Evolutionary conservation across 2,888 invertebrate genomes (phyloP).

Genomic region (Galeopsomyia nigrocyanea): DNA sequence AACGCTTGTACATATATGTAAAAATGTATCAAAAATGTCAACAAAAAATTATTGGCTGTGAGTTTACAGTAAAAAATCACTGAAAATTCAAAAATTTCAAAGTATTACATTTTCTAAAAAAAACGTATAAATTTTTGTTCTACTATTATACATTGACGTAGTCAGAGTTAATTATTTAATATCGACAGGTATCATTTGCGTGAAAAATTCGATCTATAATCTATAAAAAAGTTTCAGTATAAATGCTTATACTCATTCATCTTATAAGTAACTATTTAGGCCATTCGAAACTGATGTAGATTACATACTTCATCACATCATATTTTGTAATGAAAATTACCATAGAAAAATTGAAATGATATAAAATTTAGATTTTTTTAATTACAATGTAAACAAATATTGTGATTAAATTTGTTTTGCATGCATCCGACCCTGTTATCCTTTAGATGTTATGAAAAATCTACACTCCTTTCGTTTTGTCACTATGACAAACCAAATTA

Average conservation of each 20-base stretch:
- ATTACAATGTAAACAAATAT: slow-evolving; percentile 26
- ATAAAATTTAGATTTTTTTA: slow-evolving; percentile 23
- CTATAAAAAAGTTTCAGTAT: slow-evolving; percentile 38
- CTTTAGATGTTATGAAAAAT: slow-evolving; percentile 22
- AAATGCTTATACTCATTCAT: slow-evolving; percentile 39
- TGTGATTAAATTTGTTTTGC: slow-evolving; percentile 27
- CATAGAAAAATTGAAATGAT: slow-evolving; percentile 31
- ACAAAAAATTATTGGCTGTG: slow-evolving; percentile 4
- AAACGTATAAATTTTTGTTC: slow-evolving; percentile 23
- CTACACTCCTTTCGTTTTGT: slow-evolving; percentile 20
- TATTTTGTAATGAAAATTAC: slow-evolving; percentile 34
- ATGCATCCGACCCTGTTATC: slow-evolving; percentile 42
- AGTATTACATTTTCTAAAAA: slow-evolving; percentile 20
- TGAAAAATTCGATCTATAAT: slow-evolving; percentile 40
- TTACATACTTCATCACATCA: slow-evolving; percentile 27
- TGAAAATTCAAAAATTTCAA: slow-evolving; percentile 26
- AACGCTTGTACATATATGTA: slow-evolving; percentile 19
- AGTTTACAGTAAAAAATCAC: no score
- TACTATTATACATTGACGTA: slow-evolving; percentile 28
- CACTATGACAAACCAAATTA: slow-evolving; percentile 18
- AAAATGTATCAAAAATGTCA: slow-evolving; percentile 38
- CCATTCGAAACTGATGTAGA: slow-evolving; percentile 47
- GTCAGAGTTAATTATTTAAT: slow-evolving; percentile 29
- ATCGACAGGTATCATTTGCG: slow-evolving; percentile 28
- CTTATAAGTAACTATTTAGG: slow-evolving; percentile 48